Conservation (phyloP, 2,888 invertebrate genomes). For the Melinaea marsaeus region DNA sequence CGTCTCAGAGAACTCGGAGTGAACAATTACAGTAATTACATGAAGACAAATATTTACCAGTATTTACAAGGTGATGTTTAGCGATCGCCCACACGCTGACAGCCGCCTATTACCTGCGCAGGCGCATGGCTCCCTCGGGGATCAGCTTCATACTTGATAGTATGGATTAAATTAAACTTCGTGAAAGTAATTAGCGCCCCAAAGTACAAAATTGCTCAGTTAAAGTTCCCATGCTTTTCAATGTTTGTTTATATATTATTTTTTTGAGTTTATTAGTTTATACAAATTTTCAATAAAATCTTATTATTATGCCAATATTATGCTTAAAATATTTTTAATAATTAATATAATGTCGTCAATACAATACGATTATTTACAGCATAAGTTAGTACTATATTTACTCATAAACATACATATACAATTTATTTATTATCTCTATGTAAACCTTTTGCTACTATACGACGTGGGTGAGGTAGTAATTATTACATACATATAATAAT, state of each 20-base stretch:
- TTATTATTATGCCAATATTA: too few relatives aligned
- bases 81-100: conserved; percentile 67
- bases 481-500: conserved; percentile 14
- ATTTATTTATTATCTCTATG: not conserved
- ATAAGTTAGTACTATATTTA: too few relatives aligned
- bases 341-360: too few relatives aligned
- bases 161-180: conserved; percentile 34
- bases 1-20: conserved; percentile 25
- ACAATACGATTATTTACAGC: too few relatives aligned
- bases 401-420: not conserved
- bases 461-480: not conserved
- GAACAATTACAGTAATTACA: conserved; percentile 62
- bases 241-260: not conserved
- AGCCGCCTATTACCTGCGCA: conserved; percentile 56
- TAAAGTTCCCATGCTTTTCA: conserved; percentile 5
- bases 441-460: not conserved
- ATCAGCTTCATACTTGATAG: conserved; percentile 44
- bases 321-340: too few relatives aligned
- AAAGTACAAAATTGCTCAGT: conserved; percentile 25
- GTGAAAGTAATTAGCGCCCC: conserved; percentile 34
- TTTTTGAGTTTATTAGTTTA: not conserved
- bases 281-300: not conserved
- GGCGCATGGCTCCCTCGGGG: conserved; percentile 50
- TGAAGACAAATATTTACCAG: conserved; percentile 72
- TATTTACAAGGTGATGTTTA: conserved; percentile 64